Conservation (phyloP, 2,888 invertebrate genomes). For the Mythimna impura region DNA sequence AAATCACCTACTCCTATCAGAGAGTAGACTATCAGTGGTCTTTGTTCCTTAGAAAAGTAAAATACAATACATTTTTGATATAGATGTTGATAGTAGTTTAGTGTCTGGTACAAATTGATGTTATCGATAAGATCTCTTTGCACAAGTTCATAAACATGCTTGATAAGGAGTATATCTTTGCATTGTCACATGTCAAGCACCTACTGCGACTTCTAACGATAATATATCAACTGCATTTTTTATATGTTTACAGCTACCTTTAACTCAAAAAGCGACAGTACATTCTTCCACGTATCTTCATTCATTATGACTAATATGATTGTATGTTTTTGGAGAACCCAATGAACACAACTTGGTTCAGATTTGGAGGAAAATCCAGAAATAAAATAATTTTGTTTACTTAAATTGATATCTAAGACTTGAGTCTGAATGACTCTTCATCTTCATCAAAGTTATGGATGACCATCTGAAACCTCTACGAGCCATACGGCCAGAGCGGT, state of each 20-base stretch:
- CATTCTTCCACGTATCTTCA: slow-evolving; percentile 1
- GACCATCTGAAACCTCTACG: not conserved
- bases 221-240: not conserved
- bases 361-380: not conserved
- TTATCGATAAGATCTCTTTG: not conserved
- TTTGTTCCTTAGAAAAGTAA: not conserved
- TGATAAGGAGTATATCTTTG: not conserved
- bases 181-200: not conserved
- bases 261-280: not conserved
- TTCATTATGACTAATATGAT: slow-evolving; percentile 14
- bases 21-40: too few species aligned
- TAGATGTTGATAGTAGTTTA: not conserved
- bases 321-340: slow-evolving; percentile 1
- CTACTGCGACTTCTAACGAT: not conserved
- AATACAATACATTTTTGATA: not conserved
- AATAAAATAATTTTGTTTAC: not conserved
- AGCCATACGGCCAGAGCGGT: too few species aligned
- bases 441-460: not conserved
- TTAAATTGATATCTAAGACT: not conserved
- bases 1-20: too few species aligned
- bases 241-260: not conserved
- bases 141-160: not conserved
- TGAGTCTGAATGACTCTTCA: too few species aligned
- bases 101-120: not conserved
- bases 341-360: not conserved